Evolutionary conservation across 1,140 invertebrate species (phyloP).

Genomic region (Artemia franciscana): DNA sequence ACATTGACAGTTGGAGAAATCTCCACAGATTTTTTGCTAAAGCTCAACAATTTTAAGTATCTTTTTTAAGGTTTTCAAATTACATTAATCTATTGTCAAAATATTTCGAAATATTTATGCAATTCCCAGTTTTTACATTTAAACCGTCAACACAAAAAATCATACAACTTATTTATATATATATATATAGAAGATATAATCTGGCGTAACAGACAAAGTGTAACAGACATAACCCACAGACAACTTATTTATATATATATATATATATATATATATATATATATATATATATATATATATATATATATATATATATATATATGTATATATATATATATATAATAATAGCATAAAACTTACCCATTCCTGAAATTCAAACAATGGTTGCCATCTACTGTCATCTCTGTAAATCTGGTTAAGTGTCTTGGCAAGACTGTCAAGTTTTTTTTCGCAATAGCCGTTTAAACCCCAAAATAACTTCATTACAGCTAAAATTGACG

Average conservation of each 20-base stretch:
- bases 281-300: background rate
- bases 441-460: background rate
- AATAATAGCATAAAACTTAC: background rate
- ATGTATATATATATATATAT: background rate
- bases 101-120: no score
- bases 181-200: background rate
- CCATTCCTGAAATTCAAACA: background rate
- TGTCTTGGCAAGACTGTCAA: background rate
- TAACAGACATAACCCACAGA: background rate
- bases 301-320: background rate
- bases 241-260: background rate
- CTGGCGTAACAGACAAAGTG: background rate
- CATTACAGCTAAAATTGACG: background rate
- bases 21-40: no score
- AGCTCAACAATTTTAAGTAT: no score
- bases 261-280: background rate
- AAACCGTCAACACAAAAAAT: no score
- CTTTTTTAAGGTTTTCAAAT: no score
- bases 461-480: background rate
- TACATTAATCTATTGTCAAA: no score
- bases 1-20: no score
- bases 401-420: background rate
- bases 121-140: no score
- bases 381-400: background rate
- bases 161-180: no score